phyloP scores from a whole-genome alignment of 2,797 vertebrate genomes.

The Gadopsis bispinosus region DNA sequence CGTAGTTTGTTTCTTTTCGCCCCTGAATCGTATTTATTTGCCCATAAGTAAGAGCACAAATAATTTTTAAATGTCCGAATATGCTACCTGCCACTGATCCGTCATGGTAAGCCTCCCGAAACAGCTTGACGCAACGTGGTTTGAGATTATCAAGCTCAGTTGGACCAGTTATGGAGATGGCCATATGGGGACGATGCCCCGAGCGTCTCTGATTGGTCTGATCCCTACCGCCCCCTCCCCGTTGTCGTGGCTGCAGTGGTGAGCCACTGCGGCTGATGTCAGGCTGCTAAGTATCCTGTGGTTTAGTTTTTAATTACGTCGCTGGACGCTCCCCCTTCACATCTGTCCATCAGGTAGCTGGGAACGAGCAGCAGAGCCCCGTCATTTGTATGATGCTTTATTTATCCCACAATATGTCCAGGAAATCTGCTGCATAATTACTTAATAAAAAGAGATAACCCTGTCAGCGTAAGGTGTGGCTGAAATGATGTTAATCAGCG shows the following conservation, averaged over 20 bases:
- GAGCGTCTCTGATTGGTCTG: constrained; percentile 66
- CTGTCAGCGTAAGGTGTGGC: constrained; percentile 75
- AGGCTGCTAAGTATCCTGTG: constrained; percentile 68
- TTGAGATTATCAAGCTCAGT: constrained; percentile 74
- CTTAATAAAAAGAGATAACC: constrained; percentile 84
- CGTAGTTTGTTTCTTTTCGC: background rate
- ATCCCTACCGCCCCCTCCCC: background rate
- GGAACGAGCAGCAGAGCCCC: constrained; percentile 64
- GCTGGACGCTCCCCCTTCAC: constrained; percentile 55
- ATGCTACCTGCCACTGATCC: constrained; percentile 69
- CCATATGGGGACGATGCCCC: constrained; percentile 73
- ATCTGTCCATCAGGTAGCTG: constrained; percentile 85
- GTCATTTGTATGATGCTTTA: constrained; percentile 80
- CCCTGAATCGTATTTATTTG: background rate
- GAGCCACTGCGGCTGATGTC: constrained; percentile 62
- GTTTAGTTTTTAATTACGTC: constrained; percentile 79
- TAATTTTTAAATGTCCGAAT: constrained; percentile 62
- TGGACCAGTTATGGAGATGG: constrained; percentile 61
- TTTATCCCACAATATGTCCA: constrained; percentile 86
- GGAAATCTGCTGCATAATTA: constrained; percentile 85
- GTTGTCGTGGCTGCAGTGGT: constrained; percentile 27
- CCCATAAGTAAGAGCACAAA: constrained; percentile 34
- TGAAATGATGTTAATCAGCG: constrained; percentile 81
- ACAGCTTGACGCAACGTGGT: constrained; percentile 75
- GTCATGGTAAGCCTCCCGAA: constrained; percentile 59